Conservation (phyloP, 2,113 vertebrate species). For the Platysteira castanea region DNA sequence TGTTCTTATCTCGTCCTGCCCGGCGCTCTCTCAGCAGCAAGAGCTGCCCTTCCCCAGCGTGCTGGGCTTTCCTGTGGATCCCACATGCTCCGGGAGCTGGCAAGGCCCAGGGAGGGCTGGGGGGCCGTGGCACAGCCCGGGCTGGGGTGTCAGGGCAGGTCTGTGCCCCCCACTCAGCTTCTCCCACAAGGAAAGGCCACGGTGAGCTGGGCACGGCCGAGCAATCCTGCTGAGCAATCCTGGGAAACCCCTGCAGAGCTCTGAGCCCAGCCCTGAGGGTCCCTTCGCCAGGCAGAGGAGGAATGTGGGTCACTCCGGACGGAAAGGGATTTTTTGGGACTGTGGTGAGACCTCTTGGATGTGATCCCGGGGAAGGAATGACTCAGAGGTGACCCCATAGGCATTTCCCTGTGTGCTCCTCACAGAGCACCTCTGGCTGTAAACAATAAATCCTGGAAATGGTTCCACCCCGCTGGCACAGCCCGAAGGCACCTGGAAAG, state of each 20-base stretch:
- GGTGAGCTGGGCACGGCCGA: neutral
- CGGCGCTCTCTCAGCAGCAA: neutral
- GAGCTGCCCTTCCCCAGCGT: neutral
- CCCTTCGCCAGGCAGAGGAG: neutral
- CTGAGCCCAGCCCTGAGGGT: neutral
- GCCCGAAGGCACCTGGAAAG: neutral
- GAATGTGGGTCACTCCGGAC: neutral
- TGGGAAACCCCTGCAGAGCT: neutral
- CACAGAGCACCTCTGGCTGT: neutral
- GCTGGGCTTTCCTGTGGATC: neutral
- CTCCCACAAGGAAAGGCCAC: neutral
- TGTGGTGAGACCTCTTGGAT: neutral
- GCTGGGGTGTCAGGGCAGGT: accelerated
- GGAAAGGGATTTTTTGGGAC: neutral
- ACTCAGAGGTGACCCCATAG: neutral
- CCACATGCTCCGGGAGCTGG: accelerated
- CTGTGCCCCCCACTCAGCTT: neutral
- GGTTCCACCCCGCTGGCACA: neutral
- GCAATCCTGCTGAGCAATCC: neutral
- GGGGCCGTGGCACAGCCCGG: too few relatives aligned
- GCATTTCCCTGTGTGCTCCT: neutral
- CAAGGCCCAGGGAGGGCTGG: neutral
- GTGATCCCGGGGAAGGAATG: neutral
- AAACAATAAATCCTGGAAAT: neutral
- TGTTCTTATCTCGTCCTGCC: conserved; percentile 25